Evolutionary conservation across 1,140 invertebrate genomes (phyloP), one percentile per base, ranked within the genome.

Genomic region (Conus betulinus): DNA sequence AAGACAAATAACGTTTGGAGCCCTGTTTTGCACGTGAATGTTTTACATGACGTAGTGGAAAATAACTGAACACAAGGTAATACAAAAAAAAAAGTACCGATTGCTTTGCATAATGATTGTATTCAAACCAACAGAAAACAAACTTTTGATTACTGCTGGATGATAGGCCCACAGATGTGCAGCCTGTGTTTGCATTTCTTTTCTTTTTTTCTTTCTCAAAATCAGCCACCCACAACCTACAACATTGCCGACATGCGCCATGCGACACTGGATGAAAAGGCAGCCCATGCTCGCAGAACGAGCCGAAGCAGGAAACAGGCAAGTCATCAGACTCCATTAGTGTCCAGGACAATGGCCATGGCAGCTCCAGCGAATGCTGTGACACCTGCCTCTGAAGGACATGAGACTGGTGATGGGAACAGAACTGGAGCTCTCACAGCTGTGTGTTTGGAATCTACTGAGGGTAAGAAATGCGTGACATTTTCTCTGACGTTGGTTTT

Each of bases 191-290:
- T 39, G 39, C 39, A 39, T 60, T 60, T 60, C 0, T 15, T 60
- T 60, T 71, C 6, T 23, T 71, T 71, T 20, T 23, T n/a, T 10
- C 20, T 20, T 71, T 78, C 52, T 4, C 15, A 27, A 55, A n/a
- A 15, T 82, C 84, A 94, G 93, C 90, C 89, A 71, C 60, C 90
- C 17, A 81, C 90, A 71, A 88, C 88, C 3, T 92, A 91, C 90
- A 90, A 93, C 78, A n/a, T 94, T 25, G 88, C 88, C n/a, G 92
- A 93, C 17, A 93, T 94, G 93, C 93, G 92, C 76, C 91, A 90
- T 78, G 84, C 87, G 20, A 74, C 88, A n/a, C 51, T 57, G 51
- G 85, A 87, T 20, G 85, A 87, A 53, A 87, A 76, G 52, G n/a
- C 74, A 27, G 71, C 71, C 15, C 39, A 39, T 57, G 85, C 74